Conservation (phyloP, 1,140 invertebrate genomes). For the Orchestia grillus region DNA sequence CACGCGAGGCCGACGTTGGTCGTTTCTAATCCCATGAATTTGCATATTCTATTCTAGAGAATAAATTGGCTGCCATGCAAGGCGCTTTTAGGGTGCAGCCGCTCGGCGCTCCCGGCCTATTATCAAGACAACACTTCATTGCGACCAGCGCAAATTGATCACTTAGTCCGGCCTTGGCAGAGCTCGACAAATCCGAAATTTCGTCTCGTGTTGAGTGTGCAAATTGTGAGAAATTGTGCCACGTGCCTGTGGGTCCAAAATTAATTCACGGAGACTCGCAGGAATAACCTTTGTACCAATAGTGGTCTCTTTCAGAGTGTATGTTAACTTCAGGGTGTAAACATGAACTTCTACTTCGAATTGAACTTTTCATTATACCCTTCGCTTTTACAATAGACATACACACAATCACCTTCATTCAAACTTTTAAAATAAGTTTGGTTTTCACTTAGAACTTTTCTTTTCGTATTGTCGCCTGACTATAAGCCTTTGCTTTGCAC, state of each 20-base stretch:
- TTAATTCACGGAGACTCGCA: background rate
- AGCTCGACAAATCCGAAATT: background rate
- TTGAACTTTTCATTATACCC: no score
- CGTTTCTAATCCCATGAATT: background rate
- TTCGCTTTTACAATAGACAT: no score
- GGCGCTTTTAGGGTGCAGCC: background rate
- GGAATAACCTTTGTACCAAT: background rate
- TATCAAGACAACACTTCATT: background rate
- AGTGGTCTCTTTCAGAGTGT: no score
- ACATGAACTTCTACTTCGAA: no score
- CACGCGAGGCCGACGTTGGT: background rate
- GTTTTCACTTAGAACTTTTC: no score
- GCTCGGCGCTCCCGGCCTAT: background rate
- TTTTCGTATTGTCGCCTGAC: no score
- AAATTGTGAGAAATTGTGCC: background rate
- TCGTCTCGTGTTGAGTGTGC: background rate
- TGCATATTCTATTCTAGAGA: background rate
- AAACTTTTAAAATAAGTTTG: no score
- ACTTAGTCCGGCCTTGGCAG: background rate
- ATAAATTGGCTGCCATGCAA: background rate
- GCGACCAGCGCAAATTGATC: background rate
- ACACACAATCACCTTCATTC: no score
- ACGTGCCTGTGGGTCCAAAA: background rate
- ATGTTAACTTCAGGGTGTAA: no score
- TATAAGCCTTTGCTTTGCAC: no score